These are phyloP conservation scores for Mastigias papua DNA, from an alignment of 30 jellyfish, hydroid and myxozoan genomes.

Conservation along the genomic window DNA sequence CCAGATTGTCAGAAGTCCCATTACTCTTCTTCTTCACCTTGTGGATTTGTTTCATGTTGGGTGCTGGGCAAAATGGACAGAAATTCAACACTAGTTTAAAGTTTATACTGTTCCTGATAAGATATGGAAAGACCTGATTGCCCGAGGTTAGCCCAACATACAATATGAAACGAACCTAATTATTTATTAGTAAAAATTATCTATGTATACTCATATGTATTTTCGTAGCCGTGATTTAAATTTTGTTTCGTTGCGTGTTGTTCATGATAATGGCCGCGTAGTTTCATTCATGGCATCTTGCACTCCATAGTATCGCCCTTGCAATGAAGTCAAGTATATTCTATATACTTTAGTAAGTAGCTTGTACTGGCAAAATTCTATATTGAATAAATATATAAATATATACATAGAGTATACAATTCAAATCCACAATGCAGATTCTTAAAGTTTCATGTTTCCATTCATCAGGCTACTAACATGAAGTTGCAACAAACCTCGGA, in stretches of 20 bases:
- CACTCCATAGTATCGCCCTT: not conserved
- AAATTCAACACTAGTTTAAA: too few species aligned
- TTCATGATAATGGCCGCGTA: not conserved
- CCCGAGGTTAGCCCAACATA: not conserved
- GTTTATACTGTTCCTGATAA: not conserved
- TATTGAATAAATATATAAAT: not conserved
- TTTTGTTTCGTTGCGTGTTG: not conserved
- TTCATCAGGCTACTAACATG: too few species aligned
- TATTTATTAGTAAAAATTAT: too few species aligned
- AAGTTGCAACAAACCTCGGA: too few species aligned
- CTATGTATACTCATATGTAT: too few species aligned
- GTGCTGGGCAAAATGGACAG: not conserved
- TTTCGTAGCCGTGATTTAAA: too few species aligned
- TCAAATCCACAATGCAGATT: too few species aligned
- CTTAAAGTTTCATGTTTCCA: too few species aligned
- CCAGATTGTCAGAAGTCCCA: too few species aligned
- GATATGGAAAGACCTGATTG: not conserved
- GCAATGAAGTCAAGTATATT: not conserved
- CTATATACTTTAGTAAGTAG: not conserved
- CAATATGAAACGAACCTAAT: too few species aligned
- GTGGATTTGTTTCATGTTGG: not conserved
- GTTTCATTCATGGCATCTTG: not conserved
- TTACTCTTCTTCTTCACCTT: not conserved
- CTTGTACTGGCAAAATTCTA: not conserved
- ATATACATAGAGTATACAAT: too few species aligned